Conservation (phyloP, 2,888 invertebrate species). For the Noctua comes region DNA sequence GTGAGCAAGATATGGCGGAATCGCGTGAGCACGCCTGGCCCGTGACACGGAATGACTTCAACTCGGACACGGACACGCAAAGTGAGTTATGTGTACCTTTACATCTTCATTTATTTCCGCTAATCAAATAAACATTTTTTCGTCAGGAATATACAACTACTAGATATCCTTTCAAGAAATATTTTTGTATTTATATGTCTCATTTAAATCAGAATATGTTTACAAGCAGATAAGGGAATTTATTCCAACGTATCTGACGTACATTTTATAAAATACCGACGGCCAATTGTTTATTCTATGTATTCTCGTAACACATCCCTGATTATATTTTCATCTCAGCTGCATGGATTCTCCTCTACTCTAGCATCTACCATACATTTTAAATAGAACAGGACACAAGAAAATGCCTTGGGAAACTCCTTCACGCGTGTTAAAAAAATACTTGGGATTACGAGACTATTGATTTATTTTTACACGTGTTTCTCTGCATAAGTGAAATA, state of each 20-base stretch:
- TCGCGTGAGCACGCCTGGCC: conserved; percentile 83
- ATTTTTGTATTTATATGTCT: not conserved
- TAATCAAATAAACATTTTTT: conserved; percentile 8
- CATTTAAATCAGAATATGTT: not conserved
- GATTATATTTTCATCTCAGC: not conserved
- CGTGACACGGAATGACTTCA: conserved; percentile 76
- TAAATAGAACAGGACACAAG: conserved; percentile 4
- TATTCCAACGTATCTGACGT: not conserved
- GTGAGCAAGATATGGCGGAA: conserved; percentile 93
- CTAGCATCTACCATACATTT: not conserved
- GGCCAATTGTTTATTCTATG: not conserved
- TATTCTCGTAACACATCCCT: not conserved
- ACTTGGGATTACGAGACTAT: not conserved
- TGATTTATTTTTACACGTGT: not conserved
- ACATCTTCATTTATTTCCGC: conserved; percentile 21
- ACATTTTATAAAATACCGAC: not conserved
- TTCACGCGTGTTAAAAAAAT: not conserved
- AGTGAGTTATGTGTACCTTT: conserved; percentile 71
- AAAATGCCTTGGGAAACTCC: conserved; percentile 6
- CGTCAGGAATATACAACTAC: not conserved
- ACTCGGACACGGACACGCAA: conserved; percentile 80
- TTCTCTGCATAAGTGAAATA: not conserved
- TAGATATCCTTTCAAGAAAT: not conserved
- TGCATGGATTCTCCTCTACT: not conserved
- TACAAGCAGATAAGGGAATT: not conserved